phyloP scores from a whole-genome alignment of 1,140 invertebrate species.

The Eulimnadia texana region DNA sequence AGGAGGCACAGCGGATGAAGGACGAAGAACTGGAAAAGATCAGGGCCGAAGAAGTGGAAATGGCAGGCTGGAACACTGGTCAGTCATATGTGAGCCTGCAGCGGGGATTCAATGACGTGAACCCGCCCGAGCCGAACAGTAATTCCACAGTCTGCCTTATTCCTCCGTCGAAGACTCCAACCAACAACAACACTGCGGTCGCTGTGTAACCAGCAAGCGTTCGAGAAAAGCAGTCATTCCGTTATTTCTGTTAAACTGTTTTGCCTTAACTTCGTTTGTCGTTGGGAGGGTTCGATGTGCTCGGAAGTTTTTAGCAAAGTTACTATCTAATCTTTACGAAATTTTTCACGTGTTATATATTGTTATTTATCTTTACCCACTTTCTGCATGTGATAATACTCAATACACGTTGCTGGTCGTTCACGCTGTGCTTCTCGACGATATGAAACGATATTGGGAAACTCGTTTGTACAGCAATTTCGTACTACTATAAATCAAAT shows the following conservation, averaged over 20 bases:
- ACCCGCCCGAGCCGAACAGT: neutral
- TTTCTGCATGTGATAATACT: neutral
- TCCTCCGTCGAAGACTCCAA: neutral
- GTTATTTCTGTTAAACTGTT: neutral
- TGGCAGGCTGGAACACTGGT: constrained; percentile 9
- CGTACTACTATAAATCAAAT: too few species aligned
- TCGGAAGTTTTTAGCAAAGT: neutral
- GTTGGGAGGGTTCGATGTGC: neutral
- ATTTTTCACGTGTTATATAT: neutral
- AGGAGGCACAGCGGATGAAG: constrained; percentile 51
- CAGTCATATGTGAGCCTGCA: neutral
- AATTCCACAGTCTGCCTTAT: neutral
- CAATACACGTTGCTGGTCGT: too few species aligned
- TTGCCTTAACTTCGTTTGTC: neutral
- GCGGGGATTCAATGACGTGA: neutral
- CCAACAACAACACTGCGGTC: neutral
- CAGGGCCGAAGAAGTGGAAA: constrained; percentile 11
- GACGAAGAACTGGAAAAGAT: constrained; percentile 23
- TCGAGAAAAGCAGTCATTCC: too few species aligned
- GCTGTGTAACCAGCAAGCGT: too few species aligned
- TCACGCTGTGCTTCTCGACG: neutral
- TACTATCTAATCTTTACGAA: neutral
- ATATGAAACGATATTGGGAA: neutral
- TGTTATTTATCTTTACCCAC: too few species aligned
- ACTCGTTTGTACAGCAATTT: neutral